phyloP scores from a whole-genome alignment of 2,888 invertebrate genomes.

The Papilio demoleus region DNA sequence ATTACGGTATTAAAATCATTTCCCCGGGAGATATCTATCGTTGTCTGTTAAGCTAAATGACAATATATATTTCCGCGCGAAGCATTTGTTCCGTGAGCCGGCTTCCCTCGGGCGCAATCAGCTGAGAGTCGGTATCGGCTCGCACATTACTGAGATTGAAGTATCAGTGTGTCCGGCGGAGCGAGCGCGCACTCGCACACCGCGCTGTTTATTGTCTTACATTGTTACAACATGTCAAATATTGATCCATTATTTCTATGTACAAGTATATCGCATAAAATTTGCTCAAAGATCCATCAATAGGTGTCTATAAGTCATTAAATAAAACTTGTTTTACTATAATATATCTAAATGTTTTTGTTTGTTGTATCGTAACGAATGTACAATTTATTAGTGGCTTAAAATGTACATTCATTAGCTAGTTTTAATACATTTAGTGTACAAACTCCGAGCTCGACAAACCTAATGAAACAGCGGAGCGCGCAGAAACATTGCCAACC shows the following conservation, averaged over 20 bases:
- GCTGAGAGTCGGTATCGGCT: background rate
- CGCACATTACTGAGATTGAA: conserved; percentile 6
- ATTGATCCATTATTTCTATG: too few species aligned
- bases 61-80: background rate
- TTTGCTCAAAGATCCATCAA: too few species aligned
- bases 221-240: background rate
- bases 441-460: background rate
- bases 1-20: background rate
- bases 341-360: too few species aligned
- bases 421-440: background rate
- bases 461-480: background rate
- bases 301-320: too few species aligned
- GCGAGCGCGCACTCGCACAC: background rate
- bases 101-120: conserved; percentile 8
- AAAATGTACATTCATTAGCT: background rate
- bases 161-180: background rate
- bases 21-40: background rate
- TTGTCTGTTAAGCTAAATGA: background rate
- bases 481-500: background rate
- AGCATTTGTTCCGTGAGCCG: background rate
- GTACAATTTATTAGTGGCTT: background rate
- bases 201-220: background rate
- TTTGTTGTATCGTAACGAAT: background rate
- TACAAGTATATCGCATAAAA: too few species aligned
- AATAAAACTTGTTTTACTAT: too few species aligned